These are phyloP conservation scores for Cranoglanis bouderius DNA, from an alignment of 2,113 vertebrate species.

Conservation along the genomic window DNA sequence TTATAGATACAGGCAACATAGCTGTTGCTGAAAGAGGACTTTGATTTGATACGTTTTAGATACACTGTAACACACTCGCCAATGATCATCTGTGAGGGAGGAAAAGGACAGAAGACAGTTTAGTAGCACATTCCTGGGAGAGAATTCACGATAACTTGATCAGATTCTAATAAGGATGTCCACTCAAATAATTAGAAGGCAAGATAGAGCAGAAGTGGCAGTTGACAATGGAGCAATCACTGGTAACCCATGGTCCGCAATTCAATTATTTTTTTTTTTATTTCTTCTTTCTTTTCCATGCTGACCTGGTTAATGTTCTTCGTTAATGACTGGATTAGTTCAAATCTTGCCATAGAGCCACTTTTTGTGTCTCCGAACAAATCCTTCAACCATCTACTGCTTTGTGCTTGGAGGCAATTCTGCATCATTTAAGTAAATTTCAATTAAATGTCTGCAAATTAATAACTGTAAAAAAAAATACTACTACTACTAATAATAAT, in stretches of 20 bases:
- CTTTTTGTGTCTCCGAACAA: neutral
- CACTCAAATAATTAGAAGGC: slow-evolving; percentile 52
- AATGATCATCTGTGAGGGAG: slow-evolving; percentile 85
- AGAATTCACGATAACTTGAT: neutral
- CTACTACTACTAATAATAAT: neutral
- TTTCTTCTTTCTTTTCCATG: neutral
- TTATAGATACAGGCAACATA: slow-evolving; percentile 90
- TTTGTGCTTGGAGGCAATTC: neutral
- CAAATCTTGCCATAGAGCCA: neutral
- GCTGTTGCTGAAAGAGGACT: slow-evolving; percentile 86
- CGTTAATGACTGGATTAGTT: neutral
- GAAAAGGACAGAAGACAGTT: slow-evolving; percentile 32
- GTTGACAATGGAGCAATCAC: slow-evolving; percentile 49
- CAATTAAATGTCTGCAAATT: neutral
- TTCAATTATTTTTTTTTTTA: too few relatives aligned
- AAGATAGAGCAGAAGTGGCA: slow-evolving; percentile 27
- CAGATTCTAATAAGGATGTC: slow-evolving; percentile 59
- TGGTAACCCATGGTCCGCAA: neutral
- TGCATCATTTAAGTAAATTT: too few relatives aligned
- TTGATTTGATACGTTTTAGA: slow-evolving; percentile 84
- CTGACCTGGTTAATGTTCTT: neutral
- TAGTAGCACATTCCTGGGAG: neutral
- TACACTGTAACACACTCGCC: slow-evolving; percentile 88
- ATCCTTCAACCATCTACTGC: neutral
- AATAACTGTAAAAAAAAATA: neutral